Conservation (phyloP, 2,797 vertebrate genomes). For the Xyrichtys novacula region DNA sequence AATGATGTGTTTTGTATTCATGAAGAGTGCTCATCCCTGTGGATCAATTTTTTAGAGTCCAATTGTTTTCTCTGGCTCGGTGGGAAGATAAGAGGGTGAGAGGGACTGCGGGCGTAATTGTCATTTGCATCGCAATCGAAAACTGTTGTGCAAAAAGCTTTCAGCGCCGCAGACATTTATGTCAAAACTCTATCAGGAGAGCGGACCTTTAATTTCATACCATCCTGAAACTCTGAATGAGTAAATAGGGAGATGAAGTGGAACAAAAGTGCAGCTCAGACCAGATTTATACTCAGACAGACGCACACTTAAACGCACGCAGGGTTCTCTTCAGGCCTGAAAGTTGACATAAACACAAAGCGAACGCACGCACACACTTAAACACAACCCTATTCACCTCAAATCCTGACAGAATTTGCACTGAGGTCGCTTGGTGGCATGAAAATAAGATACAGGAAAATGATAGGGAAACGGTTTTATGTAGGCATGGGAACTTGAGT, state of each 20-base stretch:
- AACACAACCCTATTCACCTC: constrained; percentile 68
- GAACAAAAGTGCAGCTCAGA: constrained; percentile 39
- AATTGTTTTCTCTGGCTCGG: constrained; percentile 67
- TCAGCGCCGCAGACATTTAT: constrained; percentile 45
- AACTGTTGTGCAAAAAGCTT: constrained; percentile 59
- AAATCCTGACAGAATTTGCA: constrained; percentile 64
- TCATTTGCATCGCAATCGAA: constrained; percentile 72
- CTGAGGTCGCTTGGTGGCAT: constrained; percentile 50
- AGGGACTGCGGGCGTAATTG: constrained; percentile 67
- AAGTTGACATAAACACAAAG: constrained; percentile 32
- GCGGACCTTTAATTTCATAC: constrained; percentile 58
- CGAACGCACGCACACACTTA: constrained; percentile 52
- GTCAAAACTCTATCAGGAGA: constrained; percentile 61
- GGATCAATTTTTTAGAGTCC: constrained; percentile 69
- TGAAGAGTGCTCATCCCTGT: constrained; percentile 54
- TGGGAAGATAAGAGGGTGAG: constrained; percentile 70
- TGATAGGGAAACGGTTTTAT: constrained; percentile 61
- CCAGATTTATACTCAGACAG: constrained; percentile 30
- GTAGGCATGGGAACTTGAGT: constrained; percentile 67
- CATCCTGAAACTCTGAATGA: constrained; percentile 49
- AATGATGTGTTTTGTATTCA: constrained; percentile 76
- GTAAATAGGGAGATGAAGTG: constrained; percentile 54
- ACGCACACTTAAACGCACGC: constrained; percentile 6
- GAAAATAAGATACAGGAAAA: constrained; percentile 77
- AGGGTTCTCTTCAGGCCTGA: constrained; percentile 14